phyloP scores from a whole-genome alignment of 2,797 vertebrate species.

The Pseudomugil tenellus region DNA sequence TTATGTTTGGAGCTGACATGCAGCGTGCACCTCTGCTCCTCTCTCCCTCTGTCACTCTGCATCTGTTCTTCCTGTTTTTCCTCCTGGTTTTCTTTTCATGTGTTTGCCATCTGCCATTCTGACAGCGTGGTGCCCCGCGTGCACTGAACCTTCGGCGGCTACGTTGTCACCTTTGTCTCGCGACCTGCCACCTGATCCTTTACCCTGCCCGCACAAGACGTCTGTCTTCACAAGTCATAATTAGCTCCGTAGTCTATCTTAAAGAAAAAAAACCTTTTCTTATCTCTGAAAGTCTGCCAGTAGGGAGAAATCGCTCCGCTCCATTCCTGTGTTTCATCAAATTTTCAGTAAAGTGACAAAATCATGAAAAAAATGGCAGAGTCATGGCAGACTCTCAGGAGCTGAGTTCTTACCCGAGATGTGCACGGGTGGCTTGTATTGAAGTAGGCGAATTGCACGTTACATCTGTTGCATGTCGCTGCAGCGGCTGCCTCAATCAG shows the following conservation, averaged over 20 bases:
- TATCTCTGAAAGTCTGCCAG: conserved; percentile 12
- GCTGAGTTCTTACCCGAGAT: conserved; percentile 9
- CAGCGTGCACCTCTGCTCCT: conserved; percentile 39
- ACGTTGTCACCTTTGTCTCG: conserved; percentile 50
- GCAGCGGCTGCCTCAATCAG: conserved; percentile 4
- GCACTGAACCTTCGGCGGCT: conserved; percentile 31
- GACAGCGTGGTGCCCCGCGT: conserved; percentile 37
- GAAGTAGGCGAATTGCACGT: background rate
- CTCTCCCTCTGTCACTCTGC: conserved; percentile 45
- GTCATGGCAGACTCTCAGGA: background rate
- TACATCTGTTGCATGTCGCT: conserved; percentile 3
- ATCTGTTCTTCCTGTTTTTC: conserved; percentile 34
- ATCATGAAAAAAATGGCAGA: background rate
- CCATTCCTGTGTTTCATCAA: conserved; percentile 15
- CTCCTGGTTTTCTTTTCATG: conserved; percentile 35
- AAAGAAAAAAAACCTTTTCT: conserved; percentile 16
- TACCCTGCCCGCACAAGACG: conserved; percentile 12
- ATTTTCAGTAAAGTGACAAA: conserved; percentile 18
- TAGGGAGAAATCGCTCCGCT: conserved; percentile 12
- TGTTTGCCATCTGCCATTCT: conserved; percentile 36
- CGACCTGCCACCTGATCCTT: conserved; percentile 42
- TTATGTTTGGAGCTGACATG: conserved; percentile 42
- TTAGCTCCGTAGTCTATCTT: conserved; percentile 14
- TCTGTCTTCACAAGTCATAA: conserved; percentile 28
- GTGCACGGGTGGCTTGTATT: conserved; percentile 7